A percentile compares a stretch with the other conserved stretches of the same genome.
These are phyloP conservation scores for Carapus acus DNA, from an alignment of 2,797 vertebrate species.

Conservation along the genomic window DNA sequence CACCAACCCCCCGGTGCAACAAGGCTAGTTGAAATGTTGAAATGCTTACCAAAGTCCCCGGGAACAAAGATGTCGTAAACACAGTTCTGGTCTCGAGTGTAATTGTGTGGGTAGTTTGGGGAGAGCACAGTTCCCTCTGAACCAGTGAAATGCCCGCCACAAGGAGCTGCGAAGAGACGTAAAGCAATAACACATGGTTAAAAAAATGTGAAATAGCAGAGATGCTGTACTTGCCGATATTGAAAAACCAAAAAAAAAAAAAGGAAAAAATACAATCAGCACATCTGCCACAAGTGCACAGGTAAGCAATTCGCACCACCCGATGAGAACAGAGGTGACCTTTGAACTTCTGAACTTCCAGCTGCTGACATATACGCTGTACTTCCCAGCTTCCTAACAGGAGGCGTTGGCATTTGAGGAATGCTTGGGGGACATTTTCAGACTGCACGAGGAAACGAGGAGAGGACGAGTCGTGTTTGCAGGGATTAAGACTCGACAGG, in stretches of 20 bases:
- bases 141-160: conserved; percentile 89
- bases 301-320: conserved; percentile 36
- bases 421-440: conserved; percentile 34
- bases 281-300: conserved; percentile 28
- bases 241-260: no score
- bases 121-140: conserved; percentile 95
- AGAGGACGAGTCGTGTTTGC: conserved; percentile 14
- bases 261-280: conserved; percentile 34
- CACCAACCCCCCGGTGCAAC: conserved; percentile 20
- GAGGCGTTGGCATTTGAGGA: conserved; percentile 32
- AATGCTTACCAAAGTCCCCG: conserved; percentile 92
- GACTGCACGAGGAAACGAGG: conserved; percentile 6
- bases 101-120: conserved; percentile 96
- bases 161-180: conserved; percentile 78
- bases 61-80: conserved; percentile 91
- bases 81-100: conserved; percentile 88
- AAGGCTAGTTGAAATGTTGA: conserved; percentile 20
- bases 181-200: conserved; percentile 41
- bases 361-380: conserved; percentile 42
- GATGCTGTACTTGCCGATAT: conserved; percentile 39
- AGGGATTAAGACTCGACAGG: conserved; percentile 13
- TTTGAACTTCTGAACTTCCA: conserved; percentile 38
- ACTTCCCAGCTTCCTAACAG: conserved; percentile 8
- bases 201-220: conserved; percentile 36
- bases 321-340: conserved; percentile 33